Conservation (phyloP, 2,888 invertebrate species). For the Melinaea marsaeus region DNA sequence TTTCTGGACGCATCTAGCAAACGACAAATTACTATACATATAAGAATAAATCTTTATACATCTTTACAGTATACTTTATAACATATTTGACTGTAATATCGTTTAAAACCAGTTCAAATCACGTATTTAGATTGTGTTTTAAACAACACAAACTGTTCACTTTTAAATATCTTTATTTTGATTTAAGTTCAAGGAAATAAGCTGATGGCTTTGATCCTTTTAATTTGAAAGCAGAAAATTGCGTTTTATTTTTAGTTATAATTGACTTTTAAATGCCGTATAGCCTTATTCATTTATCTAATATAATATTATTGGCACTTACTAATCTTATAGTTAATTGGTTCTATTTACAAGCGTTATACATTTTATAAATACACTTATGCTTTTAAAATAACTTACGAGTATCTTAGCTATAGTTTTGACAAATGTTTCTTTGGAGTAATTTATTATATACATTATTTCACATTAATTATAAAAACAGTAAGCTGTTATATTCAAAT, state of each 20-base stretch:
- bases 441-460: no score
- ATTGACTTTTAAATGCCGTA: slow-evolving; percentile 4
- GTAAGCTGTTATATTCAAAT: no score
- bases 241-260: neutral
- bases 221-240: neutral
- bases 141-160: no score
- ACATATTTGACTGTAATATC: neutral
- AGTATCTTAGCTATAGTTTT: neutral
- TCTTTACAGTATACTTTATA: neutral
- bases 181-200: neutral
- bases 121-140: no score
- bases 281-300: slow-evolving; percentile 1
- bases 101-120: no score
- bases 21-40: neutral
- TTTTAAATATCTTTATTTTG: no score
- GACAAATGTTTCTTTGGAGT: neutral
- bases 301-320: neutral
- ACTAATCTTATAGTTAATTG: neutral
- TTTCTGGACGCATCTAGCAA: no score
- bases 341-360: slow-evolving; percentile 26
- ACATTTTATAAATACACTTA: slow-evolving; percentile 6
- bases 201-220: neutral
- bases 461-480: no score
- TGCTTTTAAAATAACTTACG: slow-evolving; percentile 6
- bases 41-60: slow-evolving; percentile 2